These are phyloP conservation scores for Ctenoplectra terminalis DNA, from an alignment of 1,140 invertebrate genomes.

Conservation along the genomic window DNA sequence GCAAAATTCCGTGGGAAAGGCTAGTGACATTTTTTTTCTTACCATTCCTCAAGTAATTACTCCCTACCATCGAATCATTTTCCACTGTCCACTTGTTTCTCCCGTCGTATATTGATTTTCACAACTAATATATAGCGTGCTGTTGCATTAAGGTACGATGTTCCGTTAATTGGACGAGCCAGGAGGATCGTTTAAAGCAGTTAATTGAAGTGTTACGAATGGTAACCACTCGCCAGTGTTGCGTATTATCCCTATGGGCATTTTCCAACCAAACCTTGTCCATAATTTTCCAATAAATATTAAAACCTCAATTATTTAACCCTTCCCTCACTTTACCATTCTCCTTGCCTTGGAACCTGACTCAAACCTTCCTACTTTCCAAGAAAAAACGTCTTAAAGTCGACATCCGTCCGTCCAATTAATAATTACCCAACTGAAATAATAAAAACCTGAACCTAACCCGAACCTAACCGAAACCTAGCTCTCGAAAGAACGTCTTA, in stretches of 20 bases:
- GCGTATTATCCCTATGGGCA: neutral
- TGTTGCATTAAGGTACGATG: neutral
- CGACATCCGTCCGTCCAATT: neutral
- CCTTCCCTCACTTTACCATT: neutral
- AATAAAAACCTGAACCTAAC: no score
- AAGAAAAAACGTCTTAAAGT: neutral
- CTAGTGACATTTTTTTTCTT: neutral
- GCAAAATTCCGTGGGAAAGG: slow-evolving; percentile 40
- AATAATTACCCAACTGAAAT: neutral
- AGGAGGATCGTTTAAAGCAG: neutral
- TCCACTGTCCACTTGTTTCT: neutral
- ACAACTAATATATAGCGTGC: neutral
- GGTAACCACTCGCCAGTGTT: neutral
- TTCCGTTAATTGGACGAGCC: neutral
- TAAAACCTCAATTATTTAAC: no score
- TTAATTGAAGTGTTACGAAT: slow-evolving; percentile 11
- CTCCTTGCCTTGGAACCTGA: neutral
- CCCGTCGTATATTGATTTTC: neutral
- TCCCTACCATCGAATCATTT: neutral
- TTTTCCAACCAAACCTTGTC: neutral
- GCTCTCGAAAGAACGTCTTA: no score
- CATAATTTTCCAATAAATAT: neutral
- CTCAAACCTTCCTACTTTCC: no score
- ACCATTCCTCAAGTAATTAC: neutral
- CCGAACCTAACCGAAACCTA: no score